phyloP scores from a whole-genome alignment of 2,113 vertebrate genomes.

The Ursus arctos region DNA sequence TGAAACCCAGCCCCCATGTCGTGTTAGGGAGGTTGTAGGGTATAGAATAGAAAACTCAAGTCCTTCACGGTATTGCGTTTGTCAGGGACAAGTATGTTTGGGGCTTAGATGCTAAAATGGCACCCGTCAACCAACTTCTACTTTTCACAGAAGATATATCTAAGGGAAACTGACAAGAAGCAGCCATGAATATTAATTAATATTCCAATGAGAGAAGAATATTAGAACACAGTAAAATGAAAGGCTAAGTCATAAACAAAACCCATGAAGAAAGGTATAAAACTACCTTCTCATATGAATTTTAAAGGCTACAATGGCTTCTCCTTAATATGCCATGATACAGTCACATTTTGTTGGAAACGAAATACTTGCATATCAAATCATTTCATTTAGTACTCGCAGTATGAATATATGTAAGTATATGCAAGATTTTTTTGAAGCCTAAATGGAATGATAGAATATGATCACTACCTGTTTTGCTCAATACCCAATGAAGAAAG shows the following conservation, averaged over 20 bases:
- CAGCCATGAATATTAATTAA: background rate
- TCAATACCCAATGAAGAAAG: background rate
- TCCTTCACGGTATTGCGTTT: background rate
- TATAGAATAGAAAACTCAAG: background rate
- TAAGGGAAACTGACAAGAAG: background rate
- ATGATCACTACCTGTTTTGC: background rate
- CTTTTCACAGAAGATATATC: background rate
- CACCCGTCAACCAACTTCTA: background rate
- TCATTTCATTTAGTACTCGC: background rate
- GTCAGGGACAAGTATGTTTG: background rate
- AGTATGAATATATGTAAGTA: background rate
- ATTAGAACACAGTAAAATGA: background rate
- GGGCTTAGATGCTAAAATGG: background rate
- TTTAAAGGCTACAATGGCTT: background rate
- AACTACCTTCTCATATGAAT: background rate
- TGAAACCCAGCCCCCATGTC: background rate
- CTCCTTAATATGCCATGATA: background rate
- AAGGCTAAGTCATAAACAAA: background rate
- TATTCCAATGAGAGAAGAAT: background rate
- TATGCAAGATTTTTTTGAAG: background rate
- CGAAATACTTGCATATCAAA: constrained; percentile 39
- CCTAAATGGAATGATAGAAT: background rate
- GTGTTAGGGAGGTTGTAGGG: background rate
- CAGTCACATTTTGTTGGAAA: background rate
- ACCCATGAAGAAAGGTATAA: background rate